Evolutionary conservation across 2,797 vertebrate genomes (phyloP).

Genomic region (Diplodus puntazzo): DNA sequence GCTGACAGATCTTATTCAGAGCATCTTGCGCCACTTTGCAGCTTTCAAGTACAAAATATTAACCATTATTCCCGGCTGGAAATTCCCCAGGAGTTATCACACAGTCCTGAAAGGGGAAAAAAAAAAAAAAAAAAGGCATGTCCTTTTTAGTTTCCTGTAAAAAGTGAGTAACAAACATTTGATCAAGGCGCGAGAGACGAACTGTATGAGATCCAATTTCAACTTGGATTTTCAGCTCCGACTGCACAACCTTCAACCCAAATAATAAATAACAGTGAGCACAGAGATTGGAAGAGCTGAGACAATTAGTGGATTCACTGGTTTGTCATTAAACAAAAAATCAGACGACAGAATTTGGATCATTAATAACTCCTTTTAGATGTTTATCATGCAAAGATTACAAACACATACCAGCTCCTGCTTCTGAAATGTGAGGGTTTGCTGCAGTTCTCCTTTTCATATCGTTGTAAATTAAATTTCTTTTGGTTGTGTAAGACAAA

Average conservation of each 20-base stretch:
- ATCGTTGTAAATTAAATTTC: background rate
- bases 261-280: background rate
- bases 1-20: background rate
- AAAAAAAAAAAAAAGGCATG: background rate
- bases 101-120: background rate
- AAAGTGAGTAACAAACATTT: background rate
- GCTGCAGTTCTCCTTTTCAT: background rate
- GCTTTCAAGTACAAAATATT: conserved; percentile 1
- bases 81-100: conserved; percentile 5
- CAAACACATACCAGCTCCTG: background rate
- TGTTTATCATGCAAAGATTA: background rate
- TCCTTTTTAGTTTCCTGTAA: background rate
- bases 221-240: background rate
- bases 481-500: no score
- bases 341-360: background rate
- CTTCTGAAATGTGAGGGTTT: background rate
- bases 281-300: background rate
- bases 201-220: background rate
- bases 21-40: background rate
- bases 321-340: background rate
- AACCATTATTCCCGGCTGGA: background rate
- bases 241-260: no score
- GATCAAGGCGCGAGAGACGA: background rate
- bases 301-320: background rate
- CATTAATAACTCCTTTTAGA: background rate